Base-by-base conservation (phyloP, 1,140 invertebrate species). In the Zophobas morio region DNA sequence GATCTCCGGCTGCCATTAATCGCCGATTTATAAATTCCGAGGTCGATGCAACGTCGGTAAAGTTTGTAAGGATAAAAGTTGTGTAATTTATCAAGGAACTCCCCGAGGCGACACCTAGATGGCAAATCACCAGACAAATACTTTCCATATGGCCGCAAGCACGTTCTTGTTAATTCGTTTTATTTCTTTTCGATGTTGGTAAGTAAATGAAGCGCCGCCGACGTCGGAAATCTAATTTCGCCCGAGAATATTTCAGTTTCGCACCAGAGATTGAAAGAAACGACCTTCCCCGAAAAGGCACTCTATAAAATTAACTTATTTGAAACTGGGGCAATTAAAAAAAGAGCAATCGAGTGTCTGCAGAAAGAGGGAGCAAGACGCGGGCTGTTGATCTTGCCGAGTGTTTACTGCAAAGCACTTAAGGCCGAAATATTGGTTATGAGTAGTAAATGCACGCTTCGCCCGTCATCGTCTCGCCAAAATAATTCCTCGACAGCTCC, bases 11-110 rank as follows among this genome's bases (percentile, higher is more conserved):
- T 66, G 37, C 39, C 60, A 66, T 66, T 66, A 66, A 66, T 66
- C 60, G 57, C 57, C 57, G 36, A 63, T 63, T 63, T 63, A 63
- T 63, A 63, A 63, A 63, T 63, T 36, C 57, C 5, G 39, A 36
- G 42, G 37, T 66, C 60, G 60, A 40, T 66, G 60, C 39, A 40
- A 66, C 20, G 39, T 2, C 49, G 49, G 2, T 51, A 66, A 66
- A 66, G 60, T 66, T 57, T 35, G 3, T 4, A 20, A 20, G 32
- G 20, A 53, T 53, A 53, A 53, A 57, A 57, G 32, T 57, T 66
- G 6, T 5, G 60, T 32, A 66, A 66, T 66, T 66, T 66, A 66
- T 66, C 60, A 66, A 42, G 6, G 42, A 40, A 66, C 60, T 32
- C 60, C 54, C 39, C 6, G 33, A 42, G 39, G 60, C 37, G 39